A percentile compares a stretch with the other conserved stretches of the same genome.
These are phyloP conservation scores for Drosophila prolongata DNA, from an alignment of 2,888 invertebrate species.

Conservation along the genomic window DNA sequence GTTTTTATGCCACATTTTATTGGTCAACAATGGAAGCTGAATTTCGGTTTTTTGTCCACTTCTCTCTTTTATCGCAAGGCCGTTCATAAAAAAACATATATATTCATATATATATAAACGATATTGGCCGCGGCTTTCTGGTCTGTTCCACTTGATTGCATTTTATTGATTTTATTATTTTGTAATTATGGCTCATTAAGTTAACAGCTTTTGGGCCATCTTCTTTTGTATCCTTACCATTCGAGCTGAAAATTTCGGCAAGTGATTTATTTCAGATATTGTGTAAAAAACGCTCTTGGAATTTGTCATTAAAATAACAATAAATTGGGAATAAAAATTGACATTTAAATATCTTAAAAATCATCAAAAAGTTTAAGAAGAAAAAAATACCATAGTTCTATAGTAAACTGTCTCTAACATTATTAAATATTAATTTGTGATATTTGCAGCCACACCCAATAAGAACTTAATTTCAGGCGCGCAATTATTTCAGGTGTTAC, in stretches of 20 bases:
- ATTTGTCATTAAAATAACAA: background rate
- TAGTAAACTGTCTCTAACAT: background rate
- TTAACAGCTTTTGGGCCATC: slow-evolving; percentile 11
- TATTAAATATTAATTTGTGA: background rate
- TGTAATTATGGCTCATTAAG: slow-evolving; percentile 21
- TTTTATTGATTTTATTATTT: slow-evolving; percentile 33
- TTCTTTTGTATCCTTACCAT: background rate
- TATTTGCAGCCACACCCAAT: background rate
- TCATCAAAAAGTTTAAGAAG: no score
- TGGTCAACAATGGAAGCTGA: slow-evolving; percentile 22
- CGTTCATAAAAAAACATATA: slow-evolving; percentile 21
- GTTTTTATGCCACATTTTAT: slow-evolving; percentile 38
- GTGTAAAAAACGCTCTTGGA: background rate
- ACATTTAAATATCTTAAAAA: no score
- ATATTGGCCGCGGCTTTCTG: background rate
- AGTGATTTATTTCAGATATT: background rate
- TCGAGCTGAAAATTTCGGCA: background rate
- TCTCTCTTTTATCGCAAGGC: slow-evolving; percentile 27
- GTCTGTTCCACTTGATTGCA: slow-evolving; percentile 20
- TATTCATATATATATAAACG: background rate
- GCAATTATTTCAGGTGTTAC: background rate
- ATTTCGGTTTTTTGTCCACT: slow-evolving; percentile 6
- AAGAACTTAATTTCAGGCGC: background rate
- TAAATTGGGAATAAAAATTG: background rate
- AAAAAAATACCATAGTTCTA: no score